These are phyloP conservation scores for Pygocentrus nattereri DNA, from an alignment of 2,797 vertebrate genomes.

Conservation along the genomic window DNA sequence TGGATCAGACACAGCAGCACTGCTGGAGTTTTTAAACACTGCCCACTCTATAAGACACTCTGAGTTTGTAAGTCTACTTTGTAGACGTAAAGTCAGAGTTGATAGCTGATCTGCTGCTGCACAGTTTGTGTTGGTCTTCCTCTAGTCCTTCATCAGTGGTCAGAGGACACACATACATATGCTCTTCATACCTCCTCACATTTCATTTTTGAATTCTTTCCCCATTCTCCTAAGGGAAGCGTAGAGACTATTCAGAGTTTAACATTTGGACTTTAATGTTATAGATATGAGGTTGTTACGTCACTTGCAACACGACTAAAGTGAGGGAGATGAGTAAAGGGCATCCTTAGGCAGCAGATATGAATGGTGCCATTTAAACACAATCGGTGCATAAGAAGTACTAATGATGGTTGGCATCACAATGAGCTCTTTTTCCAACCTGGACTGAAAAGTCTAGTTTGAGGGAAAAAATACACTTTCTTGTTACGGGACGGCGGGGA, in stretches of 20 bases:
- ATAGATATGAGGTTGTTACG: slow-evolving; percentile 23
- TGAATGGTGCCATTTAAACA: slow-evolving; percentile 76
- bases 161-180: no score
- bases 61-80: no score
- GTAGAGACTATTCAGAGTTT: slow-evolving; percentile 41
- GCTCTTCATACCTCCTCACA: slow-evolving; percentile 22
- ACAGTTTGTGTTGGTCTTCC: no score
- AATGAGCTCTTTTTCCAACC: slow-evolving; percentile 4
- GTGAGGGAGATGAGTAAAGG: slow-evolving; percentile 47
- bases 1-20: no score
- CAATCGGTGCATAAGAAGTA: slow-evolving; percentile 61
- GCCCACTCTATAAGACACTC: no score
- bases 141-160: no score
- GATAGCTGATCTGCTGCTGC: no score
- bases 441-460: background rate
- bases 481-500: no score
- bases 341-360: slow-evolving; percentile 63
- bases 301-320: slow-evolving; percentile 50
- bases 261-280: slow-evolving; percentile 20
- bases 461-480: background rate
- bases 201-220: slow-evolving; percentile 25
- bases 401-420: slow-evolving; percentile 69
- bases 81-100: no score
- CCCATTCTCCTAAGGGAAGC: slow-evolving; percentile 24
- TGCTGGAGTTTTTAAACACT: no score